Evolutionary conservation across 2,888 invertebrate genomes (phyloP).

Genomic region (Patella depressa): DNA sequence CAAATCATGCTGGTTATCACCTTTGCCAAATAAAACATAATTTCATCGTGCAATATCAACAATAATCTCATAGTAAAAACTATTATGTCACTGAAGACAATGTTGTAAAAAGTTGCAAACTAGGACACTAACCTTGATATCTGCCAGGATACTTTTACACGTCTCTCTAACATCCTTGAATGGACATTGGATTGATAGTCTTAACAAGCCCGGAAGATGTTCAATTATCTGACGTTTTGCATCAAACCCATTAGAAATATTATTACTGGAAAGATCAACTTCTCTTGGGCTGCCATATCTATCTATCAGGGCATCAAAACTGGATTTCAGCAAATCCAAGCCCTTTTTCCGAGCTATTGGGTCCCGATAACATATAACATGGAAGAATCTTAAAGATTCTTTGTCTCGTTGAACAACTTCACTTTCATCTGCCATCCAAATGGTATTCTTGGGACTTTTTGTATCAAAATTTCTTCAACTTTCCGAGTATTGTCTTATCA

Average conservation of each 20-base stretch:
- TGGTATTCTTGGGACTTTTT: background rate
- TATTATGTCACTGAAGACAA: too few relatives aligned
- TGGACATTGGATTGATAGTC: constrained; percentile 76
- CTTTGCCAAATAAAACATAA: too few relatives aligned
- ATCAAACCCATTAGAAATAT: constrained; percentile 27
- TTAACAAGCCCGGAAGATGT: constrained; percentile 76
- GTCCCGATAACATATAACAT: constrained; percentile 40
- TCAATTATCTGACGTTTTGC: constrained; percentile 73
- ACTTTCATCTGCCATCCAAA: constrained; percentile 33
- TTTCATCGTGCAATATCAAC: too few relatives aligned
- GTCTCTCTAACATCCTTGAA: constrained; percentile 76
- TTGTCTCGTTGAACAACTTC: constrained; percentile 24
- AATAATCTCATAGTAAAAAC: too few relatives aligned
- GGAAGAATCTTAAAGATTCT: constrained; percentile 42
- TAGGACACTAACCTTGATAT: constrained; percentile 74
- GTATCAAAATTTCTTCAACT: too few relatives aligned
- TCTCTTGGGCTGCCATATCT: constrained; percentile 46
- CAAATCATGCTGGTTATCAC: too few relatives aligned
- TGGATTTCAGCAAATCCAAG: constrained; percentile 32
- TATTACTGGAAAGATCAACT: background rate
- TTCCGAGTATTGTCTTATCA: too few relatives aligned
- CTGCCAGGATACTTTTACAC: constrained; percentile 75
- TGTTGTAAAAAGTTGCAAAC: too few relatives aligned
- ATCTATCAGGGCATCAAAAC: constrained; percentile 47
- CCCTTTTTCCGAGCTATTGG: constrained; percentile 32